Evolutionary conservation across 2,888 invertebrate species (phyloP).

Genomic region (Philaethria dido): DNA sequence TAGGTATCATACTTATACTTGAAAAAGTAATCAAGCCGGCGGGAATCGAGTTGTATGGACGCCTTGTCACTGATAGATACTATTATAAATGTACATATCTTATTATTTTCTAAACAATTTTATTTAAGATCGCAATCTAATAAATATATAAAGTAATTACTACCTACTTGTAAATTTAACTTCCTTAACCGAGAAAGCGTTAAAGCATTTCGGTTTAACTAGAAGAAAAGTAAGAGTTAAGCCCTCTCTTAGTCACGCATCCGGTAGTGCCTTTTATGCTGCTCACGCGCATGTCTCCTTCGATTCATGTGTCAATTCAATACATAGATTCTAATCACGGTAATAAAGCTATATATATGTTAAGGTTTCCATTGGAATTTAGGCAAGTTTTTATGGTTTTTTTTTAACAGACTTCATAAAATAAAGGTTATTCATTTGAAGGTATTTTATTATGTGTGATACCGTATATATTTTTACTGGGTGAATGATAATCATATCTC

Average conservation of each 20-base stretch:
- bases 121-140: no score
- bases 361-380: conserved; percentile 20
- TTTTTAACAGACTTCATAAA: no score
- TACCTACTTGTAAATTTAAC: conserved; percentile 1
- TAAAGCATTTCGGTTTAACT: conserved; percentile 27
- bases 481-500: no score
- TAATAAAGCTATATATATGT: conserved; percentile 1
- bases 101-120: no score
- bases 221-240: conserved; percentile 42
- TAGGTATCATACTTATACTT: no score
- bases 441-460: no score
- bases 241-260: conserved; percentile 34
- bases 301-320: conserved; percentile 28
- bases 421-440: no score
- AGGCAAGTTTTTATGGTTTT: background rate
- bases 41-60: no score
- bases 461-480: no score
- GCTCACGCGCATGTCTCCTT: conserved; percentile 33
- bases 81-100: no score
- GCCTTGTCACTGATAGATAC: no score
- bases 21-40: no score
- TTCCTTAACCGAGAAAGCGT: conserved; percentile 28
- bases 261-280: conserved; percentile 33
- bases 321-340: conserved; percentile 33
- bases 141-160: background rate